A percentile compares a stretch with the other conserved stretches of the same genome.
Evolutionary conservation across 2,888 invertebrate species (phyloP).

Genomic region (Tenthredo mesomela): DNA sequence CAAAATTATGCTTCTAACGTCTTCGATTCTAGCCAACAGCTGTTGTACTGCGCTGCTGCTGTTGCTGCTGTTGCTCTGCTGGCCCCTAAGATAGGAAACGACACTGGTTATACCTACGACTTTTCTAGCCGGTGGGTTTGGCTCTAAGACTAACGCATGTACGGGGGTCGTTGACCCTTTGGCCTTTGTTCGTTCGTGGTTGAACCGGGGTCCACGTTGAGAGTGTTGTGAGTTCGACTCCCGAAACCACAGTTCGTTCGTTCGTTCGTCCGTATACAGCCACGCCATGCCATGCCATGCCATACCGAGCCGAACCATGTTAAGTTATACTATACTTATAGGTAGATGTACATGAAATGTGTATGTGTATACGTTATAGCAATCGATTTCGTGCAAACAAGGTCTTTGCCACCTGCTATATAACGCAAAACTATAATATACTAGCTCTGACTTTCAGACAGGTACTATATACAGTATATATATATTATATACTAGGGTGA

Average conservation of each 20-base stretch:
- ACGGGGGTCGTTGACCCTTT: conserved; percentile 49
- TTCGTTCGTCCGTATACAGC: conserved; percentile 8
- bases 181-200: conserved; percentile 51
- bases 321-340: conserved; percentile 27
- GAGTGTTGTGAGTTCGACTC: conserved; percentile 47
- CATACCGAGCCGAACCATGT: conserved; percentile 27
- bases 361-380: not conserved
- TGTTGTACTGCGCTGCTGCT: not conserved
- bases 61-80: not conserved
- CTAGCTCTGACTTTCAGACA: not conserved
- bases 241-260: conserved; percentile 47
- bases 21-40: not conserved
- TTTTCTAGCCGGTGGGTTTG: conserved; percentile 45
- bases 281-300: not conserved
- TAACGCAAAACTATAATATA: not conserved
- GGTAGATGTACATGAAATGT: not conserved
- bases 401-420: conserved; percentile 74
- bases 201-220: conserved; percentile 37
- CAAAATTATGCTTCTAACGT: not conserved
- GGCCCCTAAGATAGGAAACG: conserved; percentile 32
- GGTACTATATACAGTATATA: not conserved
- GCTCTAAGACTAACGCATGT: conserved; percentile 34
- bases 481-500: not conserved
- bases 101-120: conserved; percentile 49
- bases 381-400: conserved; percentile 59